Evolutionary conservation across 2,113 vertebrate genomes (phyloP).

Genomic region (Hystrix cristata): DNA sequence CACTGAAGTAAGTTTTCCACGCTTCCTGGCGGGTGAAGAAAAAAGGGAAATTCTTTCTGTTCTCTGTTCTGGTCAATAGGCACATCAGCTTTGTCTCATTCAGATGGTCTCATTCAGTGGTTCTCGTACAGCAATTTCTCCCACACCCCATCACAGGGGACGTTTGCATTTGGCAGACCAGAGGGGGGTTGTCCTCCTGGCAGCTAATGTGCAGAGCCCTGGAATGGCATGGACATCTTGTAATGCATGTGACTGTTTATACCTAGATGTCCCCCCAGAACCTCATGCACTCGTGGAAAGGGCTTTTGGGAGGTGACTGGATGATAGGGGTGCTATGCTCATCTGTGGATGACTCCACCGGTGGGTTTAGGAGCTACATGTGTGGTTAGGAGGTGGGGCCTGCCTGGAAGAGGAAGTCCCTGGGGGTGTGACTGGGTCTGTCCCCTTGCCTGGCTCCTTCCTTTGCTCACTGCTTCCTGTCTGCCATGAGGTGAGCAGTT

Average conservation of each 20-base stretch:
- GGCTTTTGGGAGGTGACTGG: too few relatives aligned
- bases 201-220: not conserved
- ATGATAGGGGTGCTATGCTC: not conserved
- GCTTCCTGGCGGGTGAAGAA: constrained; percentile 19
- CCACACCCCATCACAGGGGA: not conserved
- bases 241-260: not conserved
- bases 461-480: not conserved
- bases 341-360: not conserved
- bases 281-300: not conserved
- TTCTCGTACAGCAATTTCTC: not conserved
- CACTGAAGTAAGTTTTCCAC: not conserved
- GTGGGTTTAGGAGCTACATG: not conserved
- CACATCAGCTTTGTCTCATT: not conserved
- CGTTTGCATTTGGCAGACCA: not conserved
- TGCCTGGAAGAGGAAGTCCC: not conserved
- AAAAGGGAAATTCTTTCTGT: not conserved
- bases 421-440: not conserved
- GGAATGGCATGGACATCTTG: not conserved
- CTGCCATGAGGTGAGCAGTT: not conserved
- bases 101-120: not conserved
- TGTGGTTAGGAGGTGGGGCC: not conserved
- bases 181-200: not conserved
- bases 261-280: too few relatives aligned
- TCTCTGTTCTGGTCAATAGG: not conserved
- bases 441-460: not conserved